Conservation (phyloP, 2,888 invertebrate genomes). For the Ramazzottius varieornatus region DNA sequence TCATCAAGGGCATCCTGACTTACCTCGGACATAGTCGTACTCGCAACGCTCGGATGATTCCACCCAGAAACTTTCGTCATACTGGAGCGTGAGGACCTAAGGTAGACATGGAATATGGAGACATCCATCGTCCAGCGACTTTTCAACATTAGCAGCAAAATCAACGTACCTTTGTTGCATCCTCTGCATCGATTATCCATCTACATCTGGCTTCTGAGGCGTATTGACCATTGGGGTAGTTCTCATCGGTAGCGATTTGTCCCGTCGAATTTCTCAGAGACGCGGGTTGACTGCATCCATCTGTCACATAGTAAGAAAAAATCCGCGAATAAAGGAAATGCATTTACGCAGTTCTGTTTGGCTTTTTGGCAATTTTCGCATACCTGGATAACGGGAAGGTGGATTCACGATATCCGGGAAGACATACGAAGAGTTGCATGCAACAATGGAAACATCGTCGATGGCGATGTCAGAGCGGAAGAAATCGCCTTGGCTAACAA, state of each 20-base stretch:
- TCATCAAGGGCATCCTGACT: neutral
- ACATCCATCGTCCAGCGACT: neutral
- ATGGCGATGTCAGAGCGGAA: slow-evolving; percentile 3
- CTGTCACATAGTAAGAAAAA: neutral
- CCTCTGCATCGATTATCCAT: neutral
- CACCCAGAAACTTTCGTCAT: neutral
- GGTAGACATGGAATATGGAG: neutral
- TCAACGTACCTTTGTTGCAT: neutral
- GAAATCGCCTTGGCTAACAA: neutral
- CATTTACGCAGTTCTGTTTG: neutral
- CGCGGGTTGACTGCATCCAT: neutral
- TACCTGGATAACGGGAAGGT: neutral
- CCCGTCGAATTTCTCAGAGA: neutral
- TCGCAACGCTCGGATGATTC: neutral
- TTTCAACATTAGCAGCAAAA: too few species aligned
- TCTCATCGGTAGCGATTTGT: neutral
- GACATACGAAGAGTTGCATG: neutral
- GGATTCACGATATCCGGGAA: neutral
- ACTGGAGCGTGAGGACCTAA: neutral
- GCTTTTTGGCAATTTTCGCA: neutral
- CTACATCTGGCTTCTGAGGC: neutral
- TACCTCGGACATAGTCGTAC: neutral
- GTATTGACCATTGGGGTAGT: neutral
- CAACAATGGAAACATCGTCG: neutral
- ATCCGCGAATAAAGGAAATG: neutral